phyloP scores from a whole-genome alignment of 2,888 invertebrate species.

The Pseudeuparius sepicola region DNA sequence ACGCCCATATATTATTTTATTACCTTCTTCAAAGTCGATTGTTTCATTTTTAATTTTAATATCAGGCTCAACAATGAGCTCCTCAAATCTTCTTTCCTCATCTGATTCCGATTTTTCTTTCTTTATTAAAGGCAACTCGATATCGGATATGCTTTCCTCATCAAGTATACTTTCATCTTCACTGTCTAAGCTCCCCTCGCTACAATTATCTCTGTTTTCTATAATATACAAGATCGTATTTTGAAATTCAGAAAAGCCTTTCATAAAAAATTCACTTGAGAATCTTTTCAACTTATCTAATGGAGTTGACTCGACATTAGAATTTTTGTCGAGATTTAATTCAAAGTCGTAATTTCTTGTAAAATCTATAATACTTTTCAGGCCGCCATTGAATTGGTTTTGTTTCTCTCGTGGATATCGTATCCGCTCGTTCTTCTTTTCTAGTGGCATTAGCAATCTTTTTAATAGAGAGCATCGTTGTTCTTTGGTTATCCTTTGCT shows the following conservation, averaged over 20 bases:
- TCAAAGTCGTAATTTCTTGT: slow-evolving; percentile 36
- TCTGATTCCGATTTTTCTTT: slow-evolving; percentile 13
- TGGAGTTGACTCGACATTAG: slow-evolving; percentile 31
- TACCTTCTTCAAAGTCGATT: too few relatives aligned
- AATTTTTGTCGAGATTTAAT: slow-evolving; percentile 29
- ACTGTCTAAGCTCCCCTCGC: slow-evolving; percentile 14
- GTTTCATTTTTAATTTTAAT: slow-evolving; percentile 28
- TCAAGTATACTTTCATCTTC: slow-evolving; percentile 24
- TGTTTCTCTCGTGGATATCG: too few relatives aligned
- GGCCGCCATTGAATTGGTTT: slow-evolving; percentile 26
- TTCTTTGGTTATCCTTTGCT: slow-evolving; percentile 34
- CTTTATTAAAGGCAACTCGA: slow-evolving; percentile 9
- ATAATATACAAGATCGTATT: slow-evolving; percentile 34
- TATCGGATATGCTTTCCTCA: slow-evolving; percentile 28
- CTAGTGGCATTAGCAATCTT: slow-evolving; percentile 29
- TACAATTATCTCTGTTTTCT: slow-evolving; percentile 25
- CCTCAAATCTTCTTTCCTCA: slow-evolving; percentile 28
- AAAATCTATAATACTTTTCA: slow-evolving; percentile 34
- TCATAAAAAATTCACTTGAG: slow-evolving; percentile 34
- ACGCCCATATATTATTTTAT: too few relatives aligned
- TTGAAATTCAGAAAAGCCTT: slow-evolving; percentile 34
- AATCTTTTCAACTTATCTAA: slow-evolving; percentile 34
- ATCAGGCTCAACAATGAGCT: slow-evolving; percentile 35
- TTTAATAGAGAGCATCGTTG: slow-evolving; percentile 36
- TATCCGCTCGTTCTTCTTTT: slow-evolving; percentile 21